Evolutionary conservation across 2,888 invertebrate species (phyloP).

Genomic region (Rambutsinella grinnellia): DNA sequence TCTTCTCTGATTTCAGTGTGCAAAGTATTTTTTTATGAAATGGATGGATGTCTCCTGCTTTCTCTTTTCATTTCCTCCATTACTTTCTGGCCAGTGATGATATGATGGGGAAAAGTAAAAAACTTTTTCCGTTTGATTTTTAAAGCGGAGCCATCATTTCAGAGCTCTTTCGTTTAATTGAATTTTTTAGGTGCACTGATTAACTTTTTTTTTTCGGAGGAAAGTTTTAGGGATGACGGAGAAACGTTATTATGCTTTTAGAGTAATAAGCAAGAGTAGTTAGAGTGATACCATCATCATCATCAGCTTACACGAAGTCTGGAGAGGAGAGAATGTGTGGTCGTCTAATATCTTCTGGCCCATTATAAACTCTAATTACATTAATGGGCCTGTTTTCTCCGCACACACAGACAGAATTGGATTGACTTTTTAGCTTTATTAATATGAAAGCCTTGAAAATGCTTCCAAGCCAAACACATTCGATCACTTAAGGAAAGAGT

Average conservation of each 20-base stretch:
- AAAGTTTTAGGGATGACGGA: too few species aligned
- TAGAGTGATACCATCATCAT: constrained; percentile 31
- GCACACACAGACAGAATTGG: constrained; percentile 25
- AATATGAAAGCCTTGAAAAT: constrained; percentile 44
- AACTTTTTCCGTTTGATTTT: neutral
- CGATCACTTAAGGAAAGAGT: neutral
- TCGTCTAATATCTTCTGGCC: constrained; percentile 43
- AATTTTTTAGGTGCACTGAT: constrained; percentile 38
- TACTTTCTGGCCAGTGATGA: constrained; percentile 32
- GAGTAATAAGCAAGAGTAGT: neutral
- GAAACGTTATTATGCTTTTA: too few species aligned
- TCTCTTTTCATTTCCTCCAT: constrained; percentile 6
- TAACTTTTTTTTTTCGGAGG: too few species aligned
- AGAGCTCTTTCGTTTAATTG: constrained; percentile 39
- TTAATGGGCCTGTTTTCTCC: constrained; percentile 49
- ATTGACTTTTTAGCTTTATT: constrained; percentile 54
- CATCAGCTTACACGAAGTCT: neutral
- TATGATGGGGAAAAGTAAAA: constrained; percentile 6
- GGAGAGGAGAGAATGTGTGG: constrained; percentile 10
- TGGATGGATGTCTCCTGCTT: neutral
- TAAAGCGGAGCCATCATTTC: neutral
- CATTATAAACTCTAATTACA: constrained; percentile 58
- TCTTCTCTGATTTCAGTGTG: neutral
- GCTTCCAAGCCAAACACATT: constrained; percentile 16
- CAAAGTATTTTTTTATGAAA: neutral